These are phyloP conservation scores for Chrysodeixis includens DNA, from an alignment of 2,888 invertebrate species.

Conservation along the genomic window DNA sequence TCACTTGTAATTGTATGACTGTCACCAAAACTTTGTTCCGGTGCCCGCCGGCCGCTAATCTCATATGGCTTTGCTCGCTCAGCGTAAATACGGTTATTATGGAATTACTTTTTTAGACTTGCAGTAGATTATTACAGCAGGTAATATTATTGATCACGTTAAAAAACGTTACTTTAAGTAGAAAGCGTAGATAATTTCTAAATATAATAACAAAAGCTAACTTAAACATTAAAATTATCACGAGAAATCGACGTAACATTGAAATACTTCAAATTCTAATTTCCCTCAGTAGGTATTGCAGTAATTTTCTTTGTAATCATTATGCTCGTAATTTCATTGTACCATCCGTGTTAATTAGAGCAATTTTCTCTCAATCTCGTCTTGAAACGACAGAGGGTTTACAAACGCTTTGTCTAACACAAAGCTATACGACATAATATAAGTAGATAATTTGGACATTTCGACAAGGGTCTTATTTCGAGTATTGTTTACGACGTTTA, in stretches of 20 bases:
- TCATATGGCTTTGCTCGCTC: not conserved
- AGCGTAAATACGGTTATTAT: not conserved
- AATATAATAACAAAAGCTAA: conserved; percentile 10
- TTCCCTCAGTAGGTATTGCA: conserved; percentile 44
- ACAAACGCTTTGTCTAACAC: conserved; percentile 46
- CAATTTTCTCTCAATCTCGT: conserved; percentile 49
- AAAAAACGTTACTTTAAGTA: too few species aligned
- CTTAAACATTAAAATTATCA: conserved; percentile 32
- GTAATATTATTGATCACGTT: too few species aligned
- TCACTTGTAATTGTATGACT: conserved; percentile 1
- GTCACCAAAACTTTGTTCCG: not conserved
- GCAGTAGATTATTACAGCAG: too few species aligned
- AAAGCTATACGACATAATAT: conserved; percentile 41
- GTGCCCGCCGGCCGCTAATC: not conserved
- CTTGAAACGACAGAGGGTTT: conserved; percentile 42
- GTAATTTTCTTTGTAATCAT: conserved; percentile 54
- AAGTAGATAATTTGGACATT: conserved; percentile 45
- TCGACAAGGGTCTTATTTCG: conserved; percentile 37
- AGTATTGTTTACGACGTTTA: conserved; percentile 38
- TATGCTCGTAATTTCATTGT: conserved; percentile 47
- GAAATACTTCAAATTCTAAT: conserved; percentile 37
- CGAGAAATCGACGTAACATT: conserved; percentile 25
- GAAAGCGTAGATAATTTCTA: too few species aligned
- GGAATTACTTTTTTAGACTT: not conserved
- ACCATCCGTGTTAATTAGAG: conserved; percentile 50